These are phyloP conservation scores for Megalops atlanticus DNA, from an alignment of 2,113 vertebrate species.

Conservation along the genomic window DNA sequence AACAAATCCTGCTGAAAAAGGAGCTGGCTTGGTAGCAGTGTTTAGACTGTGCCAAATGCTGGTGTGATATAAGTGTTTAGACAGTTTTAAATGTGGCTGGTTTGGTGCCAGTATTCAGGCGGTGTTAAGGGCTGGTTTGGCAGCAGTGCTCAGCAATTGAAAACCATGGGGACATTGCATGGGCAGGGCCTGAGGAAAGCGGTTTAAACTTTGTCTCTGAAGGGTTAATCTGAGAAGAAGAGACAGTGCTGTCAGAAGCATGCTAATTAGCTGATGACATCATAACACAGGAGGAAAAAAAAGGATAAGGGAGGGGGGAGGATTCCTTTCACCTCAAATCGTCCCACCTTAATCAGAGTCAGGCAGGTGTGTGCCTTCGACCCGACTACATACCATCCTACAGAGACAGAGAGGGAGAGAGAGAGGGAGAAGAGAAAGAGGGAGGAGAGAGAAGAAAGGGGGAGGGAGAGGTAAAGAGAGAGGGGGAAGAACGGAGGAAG, in stretches of 20 bases:
- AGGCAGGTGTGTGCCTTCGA: slow-evolving; percentile 39
- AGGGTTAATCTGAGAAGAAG: slow-evolving; percentile 26
- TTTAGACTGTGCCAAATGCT: neutral
- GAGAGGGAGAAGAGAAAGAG: neutral
- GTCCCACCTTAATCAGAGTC: slow-evolving; percentile 43
- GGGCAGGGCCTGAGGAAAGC: neutral
- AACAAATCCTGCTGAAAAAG: neutral
- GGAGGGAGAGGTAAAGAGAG: slow-evolving; percentile 18
- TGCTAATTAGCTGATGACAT: slow-evolving; percentile 29
- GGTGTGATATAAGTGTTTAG: neutral
- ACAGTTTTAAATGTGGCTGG: slow-evolving; percentile 8
- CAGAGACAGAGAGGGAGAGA: neutral
- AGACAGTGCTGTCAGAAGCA: too few species aligned
- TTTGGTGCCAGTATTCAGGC: too few species aligned
- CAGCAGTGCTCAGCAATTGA: too few species aligned
- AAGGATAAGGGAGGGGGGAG: slow-evolving; percentile 29
- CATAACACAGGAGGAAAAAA: slow-evolving; percentile 26
- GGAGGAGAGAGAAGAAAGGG: slow-evolving; percentile 8
- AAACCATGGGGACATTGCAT: too few species aligned
- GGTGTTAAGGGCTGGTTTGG: too few species aligned
- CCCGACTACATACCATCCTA: slow-evolving; percentile 33
- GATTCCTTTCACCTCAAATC: slow-evolving; percentile 26
- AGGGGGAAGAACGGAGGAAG: slow-evolving; percentile 19
- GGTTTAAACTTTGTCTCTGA: slow-evolving; percentile 5
- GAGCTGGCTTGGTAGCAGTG: neutral